A percentile compares a stretch with the other conserved stretches of the same genome.
phyloP scores from a whole-genome alignment of 1,140 invertebrate genomes.

The Bombus confusus region DNA sequence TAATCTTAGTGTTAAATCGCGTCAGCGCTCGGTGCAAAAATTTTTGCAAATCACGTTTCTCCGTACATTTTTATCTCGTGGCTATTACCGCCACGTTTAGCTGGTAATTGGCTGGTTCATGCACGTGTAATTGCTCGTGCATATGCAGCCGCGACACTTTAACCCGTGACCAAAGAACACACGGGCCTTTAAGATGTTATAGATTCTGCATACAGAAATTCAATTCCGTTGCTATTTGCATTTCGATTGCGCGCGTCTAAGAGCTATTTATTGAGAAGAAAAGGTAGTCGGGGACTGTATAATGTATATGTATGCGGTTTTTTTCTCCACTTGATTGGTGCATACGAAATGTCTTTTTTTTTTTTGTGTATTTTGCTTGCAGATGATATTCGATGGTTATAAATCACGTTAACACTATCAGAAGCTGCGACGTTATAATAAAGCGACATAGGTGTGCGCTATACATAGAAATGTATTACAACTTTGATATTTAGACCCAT shows the following conservation, averaged over 20 bases:
- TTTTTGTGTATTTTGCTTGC: not conserved
- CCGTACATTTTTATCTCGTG: not conserved
- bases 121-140: slow-evolving; percentile 18
- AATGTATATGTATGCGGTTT: not conserved
- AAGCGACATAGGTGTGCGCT: not conserved
- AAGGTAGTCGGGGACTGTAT: not conserved
- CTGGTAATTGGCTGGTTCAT: slow-evolving; percentile 41
- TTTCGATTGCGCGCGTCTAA: not conserved
- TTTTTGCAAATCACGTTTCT: slow-evolving; percentile 48
- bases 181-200: not conserved
- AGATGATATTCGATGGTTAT: not conserved
- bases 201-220: not conserved
- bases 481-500: too few relatives aligned
- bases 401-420: not conserved
- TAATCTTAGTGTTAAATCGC: slow-evolving; percentile 13
- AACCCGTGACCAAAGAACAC: not conserved
- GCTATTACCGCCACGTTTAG: slow-evolving; percentile 12
- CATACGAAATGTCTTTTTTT: not conserved
- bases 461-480: not conserved
- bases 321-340: not conserved
- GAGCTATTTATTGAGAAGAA: not conserved
- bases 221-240: slow-evolving; percentile 1
- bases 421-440: not conserved
- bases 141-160: slow-evolving; percentile 17
- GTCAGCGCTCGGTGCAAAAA: slow-evolving; percentile 10